phyloP scores from a whole-genome alignment of 2,113 vertebrate species.

The Gorsachius goisagi region DNA sequence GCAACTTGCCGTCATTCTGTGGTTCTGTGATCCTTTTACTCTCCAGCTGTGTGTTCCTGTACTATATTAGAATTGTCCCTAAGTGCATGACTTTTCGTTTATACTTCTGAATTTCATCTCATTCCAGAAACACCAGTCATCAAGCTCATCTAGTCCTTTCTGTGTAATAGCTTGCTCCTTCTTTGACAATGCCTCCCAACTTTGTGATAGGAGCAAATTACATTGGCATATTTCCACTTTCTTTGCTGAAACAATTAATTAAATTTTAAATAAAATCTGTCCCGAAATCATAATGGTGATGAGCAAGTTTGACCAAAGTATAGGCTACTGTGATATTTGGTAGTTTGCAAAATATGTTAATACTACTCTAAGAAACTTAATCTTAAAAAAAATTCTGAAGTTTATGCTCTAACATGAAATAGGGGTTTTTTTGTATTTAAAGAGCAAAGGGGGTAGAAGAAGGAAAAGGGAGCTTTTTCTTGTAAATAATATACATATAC shows the following conservation, averaged over 20 bases:
- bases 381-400: background rate
- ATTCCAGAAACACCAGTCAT: background rate
- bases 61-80: background rate
- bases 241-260: background rate
- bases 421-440: background rate
- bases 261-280: background rate
- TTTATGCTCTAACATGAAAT: background rate
- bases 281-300: background rate
- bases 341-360: background rate
- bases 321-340: background rate
- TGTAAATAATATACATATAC: background rate
- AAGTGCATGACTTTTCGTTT: constrained; percentile 35
- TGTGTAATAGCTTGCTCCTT: background rate
- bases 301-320: background rate
- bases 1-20: background rate
- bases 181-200: constrained; percentile 6
- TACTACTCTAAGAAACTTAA: background rate
- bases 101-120: constrained; percentile 6
- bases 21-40: background rate
- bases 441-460: background rate
- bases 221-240: background rate
- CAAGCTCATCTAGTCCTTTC: background rate
- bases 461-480: background rate
- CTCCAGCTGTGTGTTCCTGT: background rate
- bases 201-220: constrained; percentile 24